Percentiles rank a stretch among this genome's conserved stretches.
phyloP scores from a whole-genome alignment of 2,888 invertebrate genomes.

The Rhodophaea formosa region DNA sequence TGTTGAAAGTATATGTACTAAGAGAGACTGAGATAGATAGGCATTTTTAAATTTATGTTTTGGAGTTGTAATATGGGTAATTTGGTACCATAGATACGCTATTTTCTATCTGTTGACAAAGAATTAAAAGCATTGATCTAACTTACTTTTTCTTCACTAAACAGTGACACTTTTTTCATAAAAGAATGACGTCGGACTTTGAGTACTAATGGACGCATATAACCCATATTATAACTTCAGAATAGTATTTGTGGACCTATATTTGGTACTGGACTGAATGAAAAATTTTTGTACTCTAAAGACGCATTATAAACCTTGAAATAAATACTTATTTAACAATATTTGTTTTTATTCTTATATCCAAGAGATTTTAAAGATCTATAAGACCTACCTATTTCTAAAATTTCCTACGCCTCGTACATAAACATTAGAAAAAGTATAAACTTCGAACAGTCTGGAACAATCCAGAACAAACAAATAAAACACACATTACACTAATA shows the following conservation, averaged over 20 bases:
- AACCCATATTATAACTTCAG: slow-evolving; percentile 9
- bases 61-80: slow-evolving; percentile 7
- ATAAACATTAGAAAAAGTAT: too few relatives aligned
- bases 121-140: too few relatives aligned
- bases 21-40: slow-evolving; percentile 16
- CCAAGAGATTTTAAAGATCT: too few relatives aligned
- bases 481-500: slow-evolving; percentile 29
- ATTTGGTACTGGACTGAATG: slow-evolving; percentile 42
- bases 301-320: slow-evolving; percentile 57
- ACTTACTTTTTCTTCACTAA: too few relatives aligned
- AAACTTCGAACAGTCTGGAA: neutral
- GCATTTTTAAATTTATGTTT: slow-evolving; percentile 9
- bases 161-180: too few relatives aligned
- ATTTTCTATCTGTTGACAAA: too few relatives aligned
- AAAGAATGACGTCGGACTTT: too few relatives aligned
- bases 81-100: neutral
- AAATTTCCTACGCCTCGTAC: too few relatives aligned
- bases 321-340: slow-evolving; percentile 56
- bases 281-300: slow-evolving; percentile 56
- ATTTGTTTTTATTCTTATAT: slow-evolving; percentile 26
- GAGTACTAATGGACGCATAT: too few relatives aligned
- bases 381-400: too few relatives aligned
- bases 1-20: slow-evolving; percentile 13
- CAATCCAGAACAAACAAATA: neutral
- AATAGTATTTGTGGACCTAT: slow-evolving; percentile 9